These are phyloP conservation scores for Plectrocnemia conspersa DNA, from an alignment of 1,140 invertebrate species.

Conservation along the genomic window DNA sequence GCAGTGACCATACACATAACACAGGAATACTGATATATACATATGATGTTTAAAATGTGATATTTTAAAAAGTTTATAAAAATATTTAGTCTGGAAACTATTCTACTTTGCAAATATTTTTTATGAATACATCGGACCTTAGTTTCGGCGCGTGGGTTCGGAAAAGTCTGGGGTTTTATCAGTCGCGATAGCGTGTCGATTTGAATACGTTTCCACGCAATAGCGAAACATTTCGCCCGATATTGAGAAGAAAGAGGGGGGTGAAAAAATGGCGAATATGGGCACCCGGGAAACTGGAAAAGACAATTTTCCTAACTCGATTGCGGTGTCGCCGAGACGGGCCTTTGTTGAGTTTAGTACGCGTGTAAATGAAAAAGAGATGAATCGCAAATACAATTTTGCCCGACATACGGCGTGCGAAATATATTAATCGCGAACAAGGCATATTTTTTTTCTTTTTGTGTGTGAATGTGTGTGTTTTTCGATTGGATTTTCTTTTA, in stretches of 20 bases:
- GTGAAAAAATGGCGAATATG: constrained; percentile 4
- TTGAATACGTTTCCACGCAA: constrained; percentile 30
- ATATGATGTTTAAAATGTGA: too few relatives aligned
- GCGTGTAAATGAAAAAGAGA: constrained; percentile 22
- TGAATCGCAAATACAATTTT: constrained; percentile 18
- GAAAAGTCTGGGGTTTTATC: constrained; percentile 28
- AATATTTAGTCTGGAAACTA: too few relatives aligned
- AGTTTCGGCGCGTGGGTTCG: background rate
- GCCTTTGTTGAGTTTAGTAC: constrained; percentile 20
- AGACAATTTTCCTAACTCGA: constrained; percentile 25
- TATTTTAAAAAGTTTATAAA: too few relatives aligned
- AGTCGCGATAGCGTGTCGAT: constrained; percentile 28
- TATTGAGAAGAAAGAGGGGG: constrained; percentile 8
- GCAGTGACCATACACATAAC: too few relatives aligned
- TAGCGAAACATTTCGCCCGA: constrained; percentile 23
- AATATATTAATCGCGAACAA: too few relatives aligned
- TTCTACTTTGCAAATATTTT: too few relatives aligned
- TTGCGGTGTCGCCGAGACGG: constrained; percentile 13
- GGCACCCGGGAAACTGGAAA: constrained; percentile 21
- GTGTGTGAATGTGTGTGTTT: too few relatives aligned
- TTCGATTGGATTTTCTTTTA: too few relatives aligned
- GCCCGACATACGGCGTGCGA: too few relatives aligned
- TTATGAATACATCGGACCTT: too few relatives aligned
- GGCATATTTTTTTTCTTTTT: too few relatives aligned
- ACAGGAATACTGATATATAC: too few relatives aligned